Percentiles rank a stretch among this genome's conserved stretches.
phyloP scores from a whole-genome alignment of 2,888 invertebrate species.

The Melanotus villosus region DNA sequence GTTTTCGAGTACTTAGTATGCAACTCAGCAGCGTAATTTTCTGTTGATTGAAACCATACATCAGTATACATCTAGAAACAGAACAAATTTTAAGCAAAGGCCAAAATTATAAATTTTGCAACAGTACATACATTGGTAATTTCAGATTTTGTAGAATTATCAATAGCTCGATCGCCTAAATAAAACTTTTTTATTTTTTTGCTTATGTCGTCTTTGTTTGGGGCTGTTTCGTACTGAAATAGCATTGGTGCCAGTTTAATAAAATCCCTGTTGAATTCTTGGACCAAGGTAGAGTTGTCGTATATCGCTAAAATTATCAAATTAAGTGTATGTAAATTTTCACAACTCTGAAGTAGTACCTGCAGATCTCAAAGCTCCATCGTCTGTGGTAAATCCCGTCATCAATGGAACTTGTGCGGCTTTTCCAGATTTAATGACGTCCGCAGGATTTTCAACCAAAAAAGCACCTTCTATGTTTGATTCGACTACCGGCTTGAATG shows the following conservation, averaged over 20 bases:
- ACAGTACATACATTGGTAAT: constrained; percentile 64
- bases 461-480: constrained; percentile 79
- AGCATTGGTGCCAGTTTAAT: constrained; percentile 66
- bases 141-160: constrained; percentile 60
- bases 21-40: constrained; percentile 74
- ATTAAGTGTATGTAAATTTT: not conserved
- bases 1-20: constrained; percentile 70
- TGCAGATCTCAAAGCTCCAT: constrained; percentile 71
- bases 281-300: constrained; percentile 61
- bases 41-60: constrained; percentile 78
- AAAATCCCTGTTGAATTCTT: constrained; percentile 67
- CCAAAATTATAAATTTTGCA: not conserved
- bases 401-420: constrained; percentile 78
- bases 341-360: not conserved
- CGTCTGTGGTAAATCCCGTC: constrained; percentile 80
- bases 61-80: constrained; percentile 79
- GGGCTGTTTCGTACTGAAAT: constrained; percentile 67
- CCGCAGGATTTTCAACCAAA: constrained; percentile 75
- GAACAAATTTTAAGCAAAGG: no score
- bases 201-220: constrained; percentile 56
- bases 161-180: constrained; percentile 64
- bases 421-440: constrained; percentile 68
- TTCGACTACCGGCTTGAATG: constrained; percentile 84
- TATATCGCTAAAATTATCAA: constrained; percentile 54
- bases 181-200: constrained; percentile 68